Evolutionary conservation across 1,140 invertebrate genomes (phyloP).

Genomic region (Hylaeus volcanicus): DNA sequence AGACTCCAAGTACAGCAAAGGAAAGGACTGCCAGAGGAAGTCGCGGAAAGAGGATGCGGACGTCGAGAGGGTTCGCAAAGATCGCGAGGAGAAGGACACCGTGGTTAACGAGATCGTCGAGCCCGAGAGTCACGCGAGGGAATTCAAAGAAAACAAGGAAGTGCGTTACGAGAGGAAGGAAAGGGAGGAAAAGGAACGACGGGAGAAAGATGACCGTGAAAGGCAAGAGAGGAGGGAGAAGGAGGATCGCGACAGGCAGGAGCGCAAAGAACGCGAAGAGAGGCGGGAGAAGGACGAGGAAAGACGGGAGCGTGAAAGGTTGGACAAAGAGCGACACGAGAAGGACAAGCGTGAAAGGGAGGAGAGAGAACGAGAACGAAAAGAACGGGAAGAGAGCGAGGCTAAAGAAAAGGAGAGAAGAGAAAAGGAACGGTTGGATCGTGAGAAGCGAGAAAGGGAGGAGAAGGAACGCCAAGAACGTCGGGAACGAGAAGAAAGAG

Average conservation of each 20-base stretch:
- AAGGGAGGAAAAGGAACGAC: conserved; percentile 72
- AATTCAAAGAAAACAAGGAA: conserved; percentile 63
- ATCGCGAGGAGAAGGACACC: conserved; percentile 62
- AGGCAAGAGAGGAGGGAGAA: conserved; percentile 69
- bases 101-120: conserved; percentile 50
- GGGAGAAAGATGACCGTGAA: conserved; percentile 70
- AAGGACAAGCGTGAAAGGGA: conserved; percentile 67
- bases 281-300: conserved; percentile 79
- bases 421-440: conserved; percentile 70
- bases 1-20: conserved; percentile 71
- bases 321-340: conserved; percentile 67
- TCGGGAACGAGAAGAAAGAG: conserved; percentile 72
- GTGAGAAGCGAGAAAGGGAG: conserved; percentile 69
- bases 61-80: conserved; percentile 68
- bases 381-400: conserved; percentile 64
- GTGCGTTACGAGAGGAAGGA: conserved; percentile 74
- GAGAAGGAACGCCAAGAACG: conserved; percentile 72
- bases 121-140: conserved; percentile 57
- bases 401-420: conserved; percentile 67
- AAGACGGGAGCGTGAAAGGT: conserved; percentile 67
- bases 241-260: conserved; percentile 71
- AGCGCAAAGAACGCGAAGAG: conserved; percentile 74
- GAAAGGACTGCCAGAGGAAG: conserved; percentile 70
- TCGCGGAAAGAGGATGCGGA: conserved; percentile 71
- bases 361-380: conserved; percentile 62